These are phyloP conservation scores for Notodonta dromedarius DNA, from an alignment of 2,888 invertebrate species.

Conservation along the genomic window DNA sequence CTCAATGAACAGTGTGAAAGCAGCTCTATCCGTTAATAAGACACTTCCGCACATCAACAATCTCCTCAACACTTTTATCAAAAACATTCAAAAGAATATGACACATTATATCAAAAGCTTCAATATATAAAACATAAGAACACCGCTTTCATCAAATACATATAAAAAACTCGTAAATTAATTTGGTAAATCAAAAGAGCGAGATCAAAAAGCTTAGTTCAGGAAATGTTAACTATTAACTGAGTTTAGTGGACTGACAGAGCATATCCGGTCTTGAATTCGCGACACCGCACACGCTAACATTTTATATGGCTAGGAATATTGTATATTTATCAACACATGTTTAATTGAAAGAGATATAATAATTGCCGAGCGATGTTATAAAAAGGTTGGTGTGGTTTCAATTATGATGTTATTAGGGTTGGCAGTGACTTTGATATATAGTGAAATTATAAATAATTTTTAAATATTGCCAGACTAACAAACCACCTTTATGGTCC, in stretches of 20 bases:
- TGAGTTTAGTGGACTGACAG: slow-evolving; percentile 2
- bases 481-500: too few relatives aligned
- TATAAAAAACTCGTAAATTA: slow-evolving; percentile 48
- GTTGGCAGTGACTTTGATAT: too few relatives aligned
- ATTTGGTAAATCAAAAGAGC: slow-evolving; percentile 47
- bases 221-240: slow-evolving; percentile 42
- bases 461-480: too few relatives aligned
- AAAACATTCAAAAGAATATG: slow-evolving; percentile 12
- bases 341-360: too few relatives aligned
- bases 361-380: too few relatives aligned
- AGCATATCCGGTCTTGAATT: neutral
- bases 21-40: slow-evolving; percentile 1
- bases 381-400: too few relatives aligned
- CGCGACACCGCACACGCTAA: neutral
- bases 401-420: too few relatives aligned
- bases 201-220: slow-evolving; percentile 38
- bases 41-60: slow-evolving; percentile 12
- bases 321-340: too few relatives aligned
- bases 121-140: slow-evolving; percentile 2
- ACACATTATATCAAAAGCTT: slow-evolving; percentile 3
- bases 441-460: too few relatives aligned
- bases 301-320: neutral
- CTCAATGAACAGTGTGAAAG: neutral
- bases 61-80: neutral
- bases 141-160: slow-evolving; percentile 39